phyloP scores from a whole-genome alignment of 1,140 invertebrate genomes.

The Drosophila insularis region DNA sequence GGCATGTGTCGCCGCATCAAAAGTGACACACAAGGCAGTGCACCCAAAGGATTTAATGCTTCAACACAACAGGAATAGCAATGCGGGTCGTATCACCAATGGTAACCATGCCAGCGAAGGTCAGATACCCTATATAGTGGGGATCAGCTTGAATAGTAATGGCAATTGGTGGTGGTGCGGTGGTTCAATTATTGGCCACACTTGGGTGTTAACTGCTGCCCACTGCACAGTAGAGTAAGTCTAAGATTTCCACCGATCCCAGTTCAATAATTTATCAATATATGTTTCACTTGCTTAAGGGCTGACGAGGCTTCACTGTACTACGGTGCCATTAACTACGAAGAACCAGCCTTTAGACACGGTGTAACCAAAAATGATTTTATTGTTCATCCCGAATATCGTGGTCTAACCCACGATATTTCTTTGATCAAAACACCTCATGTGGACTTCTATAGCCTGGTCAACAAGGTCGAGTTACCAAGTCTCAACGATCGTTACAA shows the following conservation, averaged over 20 bases:
- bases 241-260: not conserved
- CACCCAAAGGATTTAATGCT: constrained; percentile 30
- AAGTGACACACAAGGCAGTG: constrained; percentile 17
- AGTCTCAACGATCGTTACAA: constrained; percentile 52
- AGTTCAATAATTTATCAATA: not conserved
- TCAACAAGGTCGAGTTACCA: constrained; percentile 57
- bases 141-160: constrained; percentile 76
- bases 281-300: not conserved
- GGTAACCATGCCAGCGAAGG: constrained; percentile 71
- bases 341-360: constrained; percentile 40
- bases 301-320: constrained; percentile 54
- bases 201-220: constrained; percentile 85
- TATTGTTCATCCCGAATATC: constrained; percentile 36
- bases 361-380: constrained; percentile 42
- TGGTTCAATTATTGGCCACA: constrained; percentile 84
- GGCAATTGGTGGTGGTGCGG: constrained; percentile 84
- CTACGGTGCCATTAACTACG: constrained; percentile 61
- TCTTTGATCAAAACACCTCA: constrained; percentile 47
- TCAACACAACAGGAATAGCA: constrained; percentile 1
- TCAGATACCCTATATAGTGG: constrained; percentile 84
- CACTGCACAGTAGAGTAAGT: constrained; percentile 82
- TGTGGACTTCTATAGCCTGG: constrained; percentile 48
- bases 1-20: constrained; percentile 12
- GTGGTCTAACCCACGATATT: constrained; percentile 32
- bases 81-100: constrained; percentile 72